Percentiles rank a stretch among this genome's conserved stretches.
Evolutionary conservation across 2,888 invertebrate species (phyloP).

Genomic region (Adelognathus sp.): DNA sequence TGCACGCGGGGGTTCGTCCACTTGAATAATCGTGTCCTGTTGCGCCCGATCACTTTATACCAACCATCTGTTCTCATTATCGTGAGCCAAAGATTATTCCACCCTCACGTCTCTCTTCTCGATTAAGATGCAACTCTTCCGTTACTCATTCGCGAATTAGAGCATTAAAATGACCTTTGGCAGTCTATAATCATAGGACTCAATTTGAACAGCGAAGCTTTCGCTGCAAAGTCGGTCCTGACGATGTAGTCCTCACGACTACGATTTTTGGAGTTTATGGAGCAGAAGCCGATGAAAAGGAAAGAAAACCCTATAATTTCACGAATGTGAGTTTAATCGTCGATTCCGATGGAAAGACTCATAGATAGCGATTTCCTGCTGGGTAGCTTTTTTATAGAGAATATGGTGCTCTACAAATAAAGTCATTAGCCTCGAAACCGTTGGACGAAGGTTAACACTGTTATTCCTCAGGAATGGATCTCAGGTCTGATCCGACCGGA

Average conservation of each 20-base stretch:
- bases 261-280: too few species aligned
- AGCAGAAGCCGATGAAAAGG: too few species aligned
- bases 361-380: neutral
- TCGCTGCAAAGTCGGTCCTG: too few species aligned
- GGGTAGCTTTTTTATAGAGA: neutral
- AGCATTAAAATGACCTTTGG: too few species aligned
- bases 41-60: neutral
- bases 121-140: neutral
- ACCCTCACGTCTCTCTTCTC: neutral
- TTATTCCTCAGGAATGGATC: neutral
- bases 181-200: too few species aligned
- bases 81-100: neutral
- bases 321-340: too few species aligned
- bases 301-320: too few species aligned
- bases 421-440: neutral
- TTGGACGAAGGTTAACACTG: neutral
- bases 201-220: too few species aligned
- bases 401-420: too few species aligned
- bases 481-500: neutral
- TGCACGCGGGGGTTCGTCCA: conserved; percentile 28
- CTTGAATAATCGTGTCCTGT: conserved; percentile 40
- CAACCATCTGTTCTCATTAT: conserved; percentile 28
- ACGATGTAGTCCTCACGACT: too few species aligned
- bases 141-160: neutral
- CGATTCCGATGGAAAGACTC: too few species aligned